Base-by-base conservation (phyloP, 2,113 vertebrate species). In the Indri indri region DNA sequence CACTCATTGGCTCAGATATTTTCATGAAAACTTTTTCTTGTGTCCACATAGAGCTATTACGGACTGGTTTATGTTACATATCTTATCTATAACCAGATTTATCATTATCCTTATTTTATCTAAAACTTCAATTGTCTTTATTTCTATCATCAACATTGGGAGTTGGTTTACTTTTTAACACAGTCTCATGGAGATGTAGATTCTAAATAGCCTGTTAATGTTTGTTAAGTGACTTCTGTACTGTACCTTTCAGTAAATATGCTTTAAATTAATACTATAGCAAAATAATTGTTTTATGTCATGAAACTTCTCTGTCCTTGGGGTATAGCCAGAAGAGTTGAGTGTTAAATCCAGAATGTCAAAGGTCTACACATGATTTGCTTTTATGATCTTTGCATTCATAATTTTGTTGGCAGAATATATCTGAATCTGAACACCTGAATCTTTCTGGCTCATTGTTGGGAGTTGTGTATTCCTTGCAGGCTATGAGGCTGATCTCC, bases 21-120 rank as follows among this genome's bases (percentile, higher is more conserved):
- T 90, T 65, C 8, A 22, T 92, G 63, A 83, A 95, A 94, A 79
- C 23, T 80, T 54, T 92, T 88, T 74, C 61, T 87, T 73, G 8
- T 68, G 45, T 93, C 37, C n/a, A 61, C 32, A 25, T 40, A 74
- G 45, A 80, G 47, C 47, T 96, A 0, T 90, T 71, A 77, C 1
- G 0, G 20, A 85, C 54, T 89, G 34, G n/a, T 76, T 89, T 81
- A 63, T 85, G 59, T 92, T 68, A 61, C 5, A n/a, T 92, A 61
- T 94, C 34, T 86, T 42, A 57, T 81, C 22, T 86, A 2, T 90
- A 93, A 86, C 63, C 47, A 70, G 84, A 90, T 61, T 87, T 1
- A 74, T 68, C 37, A 14, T 82, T 92, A 70, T 77, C 25, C 11
- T 22, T 65, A 59, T 66, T 76, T 86, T 66, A 86, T 86, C n/a